A percentile compares a stretch with the other conserved stretches of the same genome.
Evolutionary conservation across 2,113 vertebrate species (phyloP).

Genomic region (Otus sunia): DNA sequence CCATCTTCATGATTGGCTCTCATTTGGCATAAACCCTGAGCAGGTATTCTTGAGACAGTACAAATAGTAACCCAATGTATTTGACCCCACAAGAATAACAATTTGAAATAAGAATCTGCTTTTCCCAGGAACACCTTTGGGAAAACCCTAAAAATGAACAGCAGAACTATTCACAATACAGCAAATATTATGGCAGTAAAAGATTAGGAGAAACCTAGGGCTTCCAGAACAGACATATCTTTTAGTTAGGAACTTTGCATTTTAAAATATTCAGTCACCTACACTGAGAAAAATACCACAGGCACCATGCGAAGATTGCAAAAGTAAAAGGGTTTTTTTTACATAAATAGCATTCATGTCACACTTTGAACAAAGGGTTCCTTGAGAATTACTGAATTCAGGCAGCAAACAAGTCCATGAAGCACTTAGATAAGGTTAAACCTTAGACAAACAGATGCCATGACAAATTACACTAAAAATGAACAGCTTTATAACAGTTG

Average conservation of each 20-base stretch:
- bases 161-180: not conserved
- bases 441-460: not conserved
- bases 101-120: not conserved
- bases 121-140: not conserved
- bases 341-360: not conserved
- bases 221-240: not conserved
- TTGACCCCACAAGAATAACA: not conserved
- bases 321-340: not conserved
- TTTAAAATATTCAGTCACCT: not conserved
- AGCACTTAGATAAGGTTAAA: not conserved
- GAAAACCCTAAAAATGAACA: not conserved
- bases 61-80: not conserved
- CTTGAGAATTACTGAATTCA: not conserved
- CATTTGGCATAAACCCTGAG: not conserved
- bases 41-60: not conserved
- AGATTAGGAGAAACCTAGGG: not conserved
- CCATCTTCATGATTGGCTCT: not conserved
- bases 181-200: not conserved
- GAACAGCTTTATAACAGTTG: not conserved
- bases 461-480: not conserved
- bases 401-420: not conserved
- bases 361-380: not conserved
- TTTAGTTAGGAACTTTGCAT: not conserved
- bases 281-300: not conserved
- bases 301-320: not conserved